A percentile compares a stretch with the other conserved stretches of the same genome.
Evolutionary conservation across 2,888 invertebrate genomes (phyloP).

Genomic region (Tinea semifulvella): DNA sequence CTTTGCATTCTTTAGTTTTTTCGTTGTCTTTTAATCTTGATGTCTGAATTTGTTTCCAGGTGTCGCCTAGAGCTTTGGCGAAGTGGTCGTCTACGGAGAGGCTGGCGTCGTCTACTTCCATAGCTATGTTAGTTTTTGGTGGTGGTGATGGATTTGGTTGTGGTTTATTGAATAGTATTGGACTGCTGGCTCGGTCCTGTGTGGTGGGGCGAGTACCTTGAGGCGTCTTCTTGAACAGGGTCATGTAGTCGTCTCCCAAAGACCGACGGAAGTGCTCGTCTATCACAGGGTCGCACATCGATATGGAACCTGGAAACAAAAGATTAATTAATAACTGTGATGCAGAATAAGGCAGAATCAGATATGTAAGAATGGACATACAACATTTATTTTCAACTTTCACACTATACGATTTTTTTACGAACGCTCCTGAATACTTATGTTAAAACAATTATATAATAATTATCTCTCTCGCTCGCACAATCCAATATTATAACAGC

Average conservation of each 20-base stretch:
- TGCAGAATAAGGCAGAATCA: background rate
- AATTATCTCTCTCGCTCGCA: too few relatives aligned
- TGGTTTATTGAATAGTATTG: conserved; percentile 45
- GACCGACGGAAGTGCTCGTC: conserved; percentile 96
- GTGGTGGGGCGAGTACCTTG: conserved; percentile 50
- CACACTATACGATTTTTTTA: too few relatives aligned
- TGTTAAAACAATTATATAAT: too few relatives aligned
- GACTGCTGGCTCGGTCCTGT: conserved; percentile 59
- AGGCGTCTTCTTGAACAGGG: conserved; percentile 66
- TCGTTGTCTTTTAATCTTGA: conserved; percentile 62
- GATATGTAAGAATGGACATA: background rate
- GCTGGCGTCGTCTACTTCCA: conserved; percentile 68
- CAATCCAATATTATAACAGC: too few relatives aligned
- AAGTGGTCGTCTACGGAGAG: conserved; percentile 90
- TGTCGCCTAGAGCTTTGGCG: conserved; percentile 87
- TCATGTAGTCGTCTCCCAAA: conserved; percentile 82
- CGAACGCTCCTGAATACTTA: too few relatives aligned
- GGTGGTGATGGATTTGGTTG: conserved; percentile 45
- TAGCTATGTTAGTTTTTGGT: conserved; percentile 54
- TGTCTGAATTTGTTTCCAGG: conserved; percentile 80
- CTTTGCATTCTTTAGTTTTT: conserved; percentile 32
- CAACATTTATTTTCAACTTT: background rate
- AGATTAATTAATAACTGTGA: background rate
- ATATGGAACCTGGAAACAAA: conserved; percentile 69
- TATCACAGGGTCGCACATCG: conserved; percentile 89